Evolutionary conservation across 2,113 vertebrate species (phyloP).

Genomic region (Podarcis cretensis): DNA sequence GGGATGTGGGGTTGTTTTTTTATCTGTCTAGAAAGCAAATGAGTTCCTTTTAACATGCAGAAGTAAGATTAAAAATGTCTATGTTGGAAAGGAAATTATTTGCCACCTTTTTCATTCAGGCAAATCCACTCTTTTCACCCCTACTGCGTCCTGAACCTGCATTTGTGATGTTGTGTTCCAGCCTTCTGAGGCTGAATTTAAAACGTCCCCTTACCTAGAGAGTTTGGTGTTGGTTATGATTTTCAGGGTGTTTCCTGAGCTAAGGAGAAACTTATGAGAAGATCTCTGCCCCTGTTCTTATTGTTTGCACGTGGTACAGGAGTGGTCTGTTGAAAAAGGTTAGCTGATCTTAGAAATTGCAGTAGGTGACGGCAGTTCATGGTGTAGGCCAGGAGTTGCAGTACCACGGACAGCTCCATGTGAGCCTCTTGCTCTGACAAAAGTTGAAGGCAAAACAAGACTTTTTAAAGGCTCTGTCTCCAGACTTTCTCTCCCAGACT

Average conservation of each 20-base stretch:
- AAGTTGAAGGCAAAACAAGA: too few species aligned
- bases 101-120: background rate
- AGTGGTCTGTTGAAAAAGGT: background rate
- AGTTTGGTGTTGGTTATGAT: background rate
- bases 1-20: background rate
- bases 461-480: too few species aligned
- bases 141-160: background rate
- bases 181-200: background rate
- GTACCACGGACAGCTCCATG: too few species aligned
- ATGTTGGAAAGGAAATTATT: background rate
- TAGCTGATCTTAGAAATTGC: background rate
- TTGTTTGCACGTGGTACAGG: background rate
- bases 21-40: background rate
- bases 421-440: too few species aligned
- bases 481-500: too few species aligned
- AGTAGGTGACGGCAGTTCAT: background rate
- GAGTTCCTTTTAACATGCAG: background rate
- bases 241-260: background rate
- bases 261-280: background rate
- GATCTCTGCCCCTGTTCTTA: background rate
- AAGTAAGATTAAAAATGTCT: background rate
- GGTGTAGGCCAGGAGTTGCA: too few species aligned
- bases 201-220: background rate
- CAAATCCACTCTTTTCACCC: background rate
- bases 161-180: background rate